Evolutionary conservation across 2,797 vertebrate species (phyloP).

Genomic region (Sphenopsis melanotis): DNA sequence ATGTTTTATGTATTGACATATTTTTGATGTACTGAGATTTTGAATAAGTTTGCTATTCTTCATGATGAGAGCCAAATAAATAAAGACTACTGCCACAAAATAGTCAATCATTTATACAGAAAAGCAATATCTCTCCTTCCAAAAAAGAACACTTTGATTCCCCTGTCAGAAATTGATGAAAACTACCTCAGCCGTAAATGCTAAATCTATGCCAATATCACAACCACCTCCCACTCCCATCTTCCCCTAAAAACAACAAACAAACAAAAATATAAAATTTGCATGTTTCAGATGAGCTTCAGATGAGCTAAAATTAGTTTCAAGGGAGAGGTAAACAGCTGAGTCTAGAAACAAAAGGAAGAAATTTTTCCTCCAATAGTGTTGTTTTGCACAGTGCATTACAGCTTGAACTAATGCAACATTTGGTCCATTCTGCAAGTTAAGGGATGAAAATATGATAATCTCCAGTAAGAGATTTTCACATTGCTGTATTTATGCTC

Average conservation of each 20-base stretch:
- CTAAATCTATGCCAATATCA: constrained; percentile 53
- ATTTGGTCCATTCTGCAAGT: background rate
- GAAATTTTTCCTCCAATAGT: background rate
- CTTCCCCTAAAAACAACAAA: constrained; percentile 30
- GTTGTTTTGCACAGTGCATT: background rate
- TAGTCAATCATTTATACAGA: constrained; percentile 48
- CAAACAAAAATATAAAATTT: constrained; percentile 10
- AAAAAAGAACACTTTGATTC: constrained; percentile 65
- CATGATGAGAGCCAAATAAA: constrained; percentile 68
- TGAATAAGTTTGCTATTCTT: constrained; percentile 65
- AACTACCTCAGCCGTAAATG: constrained; percentile 59
- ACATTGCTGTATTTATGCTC: background rate
- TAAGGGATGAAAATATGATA: background rate
- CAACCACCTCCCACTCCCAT: background rate
- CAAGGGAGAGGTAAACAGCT: constrained; percentile 43
- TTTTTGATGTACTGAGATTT: constrained; percentile 69
- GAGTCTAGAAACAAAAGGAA: constrained; percentile 33
- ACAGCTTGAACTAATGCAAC: background rate
- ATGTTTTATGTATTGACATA: constrained; percentile 68
- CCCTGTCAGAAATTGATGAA: constrained; percentile 67
- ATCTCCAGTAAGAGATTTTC: background rate
- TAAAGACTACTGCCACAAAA: constrained; percentile 67
- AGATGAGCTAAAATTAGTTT: constrained; percentile 42
- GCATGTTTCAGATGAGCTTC: constrained; percentile 27
- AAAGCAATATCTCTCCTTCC: constrained; percentile 57